phyloP scores from a whole-genome alignment of 2,888 invertebrate genomes.

The Blastobasis adustella region DNA sequence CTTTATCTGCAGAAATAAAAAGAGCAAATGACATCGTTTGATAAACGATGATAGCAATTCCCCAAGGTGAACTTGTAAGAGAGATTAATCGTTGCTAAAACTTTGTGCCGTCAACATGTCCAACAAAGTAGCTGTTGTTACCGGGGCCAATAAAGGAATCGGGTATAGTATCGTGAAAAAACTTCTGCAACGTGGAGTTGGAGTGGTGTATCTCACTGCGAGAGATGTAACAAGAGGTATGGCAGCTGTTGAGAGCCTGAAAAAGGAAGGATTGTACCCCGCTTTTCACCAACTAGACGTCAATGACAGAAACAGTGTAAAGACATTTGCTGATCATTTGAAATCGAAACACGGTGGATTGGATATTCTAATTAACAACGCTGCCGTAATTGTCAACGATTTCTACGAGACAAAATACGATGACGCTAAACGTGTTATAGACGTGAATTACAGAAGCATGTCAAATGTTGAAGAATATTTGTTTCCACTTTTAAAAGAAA shows the following conservation, averaged over 20 bases:
- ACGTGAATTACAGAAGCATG: slow-evolving; percentile 24
- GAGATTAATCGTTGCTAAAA: neutral
- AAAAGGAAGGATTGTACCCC: slow-evolving; percentile 21
- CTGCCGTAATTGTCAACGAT: slow-evolving; percentile 19
- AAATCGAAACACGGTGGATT: neutral
- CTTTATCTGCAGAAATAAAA: neutral
- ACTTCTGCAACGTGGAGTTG: slow-evolving; percentile 75
- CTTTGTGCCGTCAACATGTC: slow-evolving; percentile 3
- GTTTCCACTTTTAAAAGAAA: slow-evolving; percentile 22
- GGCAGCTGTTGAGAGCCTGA: slow-evolving; percentile 29
- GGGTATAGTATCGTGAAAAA: slow-evolving; percentile 77
- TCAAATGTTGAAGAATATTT: slow-evolving; percentile 21
- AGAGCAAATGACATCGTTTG: neutral
- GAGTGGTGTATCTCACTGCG: slow-evolving; percentile 71
- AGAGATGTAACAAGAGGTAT: slow-evolving; percentile 37
- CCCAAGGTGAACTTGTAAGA: neutral
- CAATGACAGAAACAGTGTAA: slow-evolving; percentile 7
- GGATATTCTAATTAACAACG: slow-evolving; percentile 14
- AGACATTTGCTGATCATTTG: neutral
- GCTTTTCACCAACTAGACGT: slow-evolving; percentile 24
- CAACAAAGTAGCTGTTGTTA: slow-evolving; percentile 51
- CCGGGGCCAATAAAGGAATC: slow-evolving; percentile 80
- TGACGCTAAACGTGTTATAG: slow-evolving; percentile 23
- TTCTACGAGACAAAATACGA: slow-evolving; percentile 20
- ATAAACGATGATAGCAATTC: neutral